Conservation (phyloP, 2,888 invertebrate species). For the Branchipolynoe longqiensis region DNA sequence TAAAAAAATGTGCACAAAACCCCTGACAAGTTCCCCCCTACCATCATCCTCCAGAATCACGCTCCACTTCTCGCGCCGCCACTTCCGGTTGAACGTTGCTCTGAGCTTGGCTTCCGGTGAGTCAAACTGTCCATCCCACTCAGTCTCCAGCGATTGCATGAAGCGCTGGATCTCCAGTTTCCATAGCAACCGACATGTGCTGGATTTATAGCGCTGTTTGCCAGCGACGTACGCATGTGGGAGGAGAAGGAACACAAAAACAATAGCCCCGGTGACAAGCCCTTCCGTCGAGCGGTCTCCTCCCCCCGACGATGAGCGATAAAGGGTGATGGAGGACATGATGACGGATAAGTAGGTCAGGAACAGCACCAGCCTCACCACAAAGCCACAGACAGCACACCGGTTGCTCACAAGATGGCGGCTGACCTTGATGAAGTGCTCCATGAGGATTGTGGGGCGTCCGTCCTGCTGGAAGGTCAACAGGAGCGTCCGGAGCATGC, state of each 20-base stretch:
- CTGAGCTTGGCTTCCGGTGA: conserved; percentile 43
- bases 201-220: neutral
- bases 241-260: conserved; percentile 10
- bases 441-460: conserved; percentile 34
- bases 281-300: conserved; percentile 27
- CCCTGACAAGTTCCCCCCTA: neutral
- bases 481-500: conserved; percentile 34
- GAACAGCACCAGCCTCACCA: conserved; percentile 5
- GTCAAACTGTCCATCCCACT: conserved; percentile 52
- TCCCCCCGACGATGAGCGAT: neutral
- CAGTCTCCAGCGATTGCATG: conserved; percentile 30
- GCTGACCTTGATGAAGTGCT: conserved; percentile 37
- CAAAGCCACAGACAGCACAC: neutral
- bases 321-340: conserved; percentile 37
- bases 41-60: conserved; percentile 53
- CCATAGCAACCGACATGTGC: conserved; percentile 3
- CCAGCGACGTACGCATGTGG: neutral
- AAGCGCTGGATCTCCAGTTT: conserved; percentile 41
- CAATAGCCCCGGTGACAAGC: conserved; percentile 18
- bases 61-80: conserved; percentile 27
- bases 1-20: neutral
- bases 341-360: conserved; percentile 7
- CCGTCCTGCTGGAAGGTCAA: conserved; percentile 35
- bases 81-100: conserved; percentile 25
- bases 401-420: conserved; percentile 45